Conservation (phyloP, 2,888 invertebrate genomes). For the Cinara cedri region DNA sequence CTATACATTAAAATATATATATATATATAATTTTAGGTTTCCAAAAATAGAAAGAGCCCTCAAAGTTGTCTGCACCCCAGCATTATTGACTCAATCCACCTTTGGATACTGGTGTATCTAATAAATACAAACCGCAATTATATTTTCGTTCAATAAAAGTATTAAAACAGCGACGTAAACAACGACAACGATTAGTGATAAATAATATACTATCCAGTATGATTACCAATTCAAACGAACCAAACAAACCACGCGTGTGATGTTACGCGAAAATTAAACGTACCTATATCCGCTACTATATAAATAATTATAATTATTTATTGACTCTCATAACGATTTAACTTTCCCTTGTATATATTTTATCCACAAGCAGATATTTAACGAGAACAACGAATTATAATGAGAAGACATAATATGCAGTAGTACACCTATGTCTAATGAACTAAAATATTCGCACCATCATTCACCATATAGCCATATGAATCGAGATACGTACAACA, state of each 20-base stretch:
- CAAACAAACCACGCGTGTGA: not conserved
- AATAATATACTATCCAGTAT: not conserved
- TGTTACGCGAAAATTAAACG: not conserved
- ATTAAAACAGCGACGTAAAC: not conserved
- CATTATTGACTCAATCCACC: too few species aligned
- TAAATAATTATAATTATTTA: constrained; percentile 24
- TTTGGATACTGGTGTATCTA: too few species aligned
- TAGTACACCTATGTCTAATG: not conserved
- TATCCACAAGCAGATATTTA: constrained; percentile 14
- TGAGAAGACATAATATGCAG: constrained; percentile 5
- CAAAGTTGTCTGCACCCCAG: too few species aligned
- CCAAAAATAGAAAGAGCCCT: too few species aligned
- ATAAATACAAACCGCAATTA: too few species aligned
- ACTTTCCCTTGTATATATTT: constrained; percentile 23
- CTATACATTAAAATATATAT: too few species aligned
- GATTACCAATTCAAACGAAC: not conserved
- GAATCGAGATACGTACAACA: not conserved
- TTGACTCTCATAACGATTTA: constrained; percentile 12
- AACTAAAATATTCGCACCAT: constrained; percentile 44
- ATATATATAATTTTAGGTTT: too few species aligned
- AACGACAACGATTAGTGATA: not conserved
- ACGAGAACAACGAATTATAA: constrained; percentile 39
- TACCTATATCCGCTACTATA: not conserved
- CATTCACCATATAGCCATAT: constrained; percentile 17
- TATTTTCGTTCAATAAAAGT: not conserved